These are phyloP conservation scores for Eupithecia abbreviata DNA, from an alignment of 2,888 invertebrate species.

Conservation along the genomic window DNA sequence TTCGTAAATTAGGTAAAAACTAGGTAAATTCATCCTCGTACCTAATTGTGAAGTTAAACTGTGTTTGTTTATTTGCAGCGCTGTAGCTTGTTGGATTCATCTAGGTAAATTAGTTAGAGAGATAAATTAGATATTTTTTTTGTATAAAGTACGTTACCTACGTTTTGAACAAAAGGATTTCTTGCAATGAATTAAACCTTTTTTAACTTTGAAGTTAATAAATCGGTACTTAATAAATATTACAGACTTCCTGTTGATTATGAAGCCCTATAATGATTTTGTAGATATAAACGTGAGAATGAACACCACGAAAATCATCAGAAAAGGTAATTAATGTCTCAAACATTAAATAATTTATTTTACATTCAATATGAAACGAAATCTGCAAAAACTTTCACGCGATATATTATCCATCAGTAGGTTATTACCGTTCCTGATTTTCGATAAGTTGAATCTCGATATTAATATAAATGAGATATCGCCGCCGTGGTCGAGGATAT, in stretches of 20 bases:
- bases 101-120: constrained; percentile 9
- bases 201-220: neutral
- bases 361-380: neutral
- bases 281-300: neutral
- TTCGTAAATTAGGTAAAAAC: constrained; percentile 36
- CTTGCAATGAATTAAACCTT: neutral
- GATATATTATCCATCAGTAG: constrained; percentile 18
- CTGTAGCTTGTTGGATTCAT: neutral
- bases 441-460: constrained; percentile 25
- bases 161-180: neutral
- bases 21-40: constrained; percentile 24
- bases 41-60: constrained; percentile 22
- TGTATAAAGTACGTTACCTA: neutral
- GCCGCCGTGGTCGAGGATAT: constrained; percentile 17
- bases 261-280: neutral
- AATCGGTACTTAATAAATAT: neutral
- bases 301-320: constrained; percentile 1
- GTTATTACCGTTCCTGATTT: constrained; percentile 29
- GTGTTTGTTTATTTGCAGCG: constrained; percentile 22
- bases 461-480: constrained; percentile 32
- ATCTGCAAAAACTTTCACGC: constrained; percentile 9
- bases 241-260: neutral
- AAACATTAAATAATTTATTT: constrained; percentile 5
- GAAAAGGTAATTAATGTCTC: constrained; percentile 9
- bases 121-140: neutral